A percentile compares a stretch with the other conserved stretches of the same genome.
Evolutionary conservation across 1,140 invertebrate species (phyloP).

Genomic region (Drusus annulatus): DNA sequence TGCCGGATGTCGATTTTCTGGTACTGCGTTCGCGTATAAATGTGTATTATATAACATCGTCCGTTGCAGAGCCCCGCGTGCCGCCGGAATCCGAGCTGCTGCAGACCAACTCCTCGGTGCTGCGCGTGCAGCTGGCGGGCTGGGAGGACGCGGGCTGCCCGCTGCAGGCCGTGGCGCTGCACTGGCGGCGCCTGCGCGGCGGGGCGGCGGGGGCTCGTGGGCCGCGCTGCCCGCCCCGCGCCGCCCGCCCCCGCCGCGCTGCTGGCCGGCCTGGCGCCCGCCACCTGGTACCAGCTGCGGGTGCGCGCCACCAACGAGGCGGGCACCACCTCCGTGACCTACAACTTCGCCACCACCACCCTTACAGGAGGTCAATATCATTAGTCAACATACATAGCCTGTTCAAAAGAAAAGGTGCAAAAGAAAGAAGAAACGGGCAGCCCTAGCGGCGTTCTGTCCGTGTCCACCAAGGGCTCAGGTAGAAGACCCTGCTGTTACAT

Average conservation of each 20-base stretch:
- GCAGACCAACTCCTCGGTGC: slow-evolving; percentile 73
- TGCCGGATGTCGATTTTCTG: too few relatives aligned
- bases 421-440: too few relatives aligned
- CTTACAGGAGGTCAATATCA: slow-evolving; percentile 74
- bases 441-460: slow-evolving; percentile 76
- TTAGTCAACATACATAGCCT: not conserved
- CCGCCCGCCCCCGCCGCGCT: not conserved
- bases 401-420: too few relatives aligned
- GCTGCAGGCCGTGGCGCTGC: slow-evolving; percentile 7
- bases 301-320: slow-evolving; percentile 85
- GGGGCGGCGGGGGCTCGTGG: not conserved
- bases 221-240: not conserved
- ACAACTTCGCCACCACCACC: slow-evolving; percentile 83
- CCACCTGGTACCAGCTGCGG: slow-evolving; percentile 81
- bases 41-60: too few relatives aligned
- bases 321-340: slow-evolving; percentile 75
- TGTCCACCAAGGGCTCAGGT: slow-evolving; percentile 74
- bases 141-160: slow-evolving; percentile 83
- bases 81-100: slow-evolving; percentile 75
- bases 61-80: slow-evolving; percentile 58
- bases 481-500: not conserved
- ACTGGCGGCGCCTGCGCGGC: slow-evolving; percentile 19
- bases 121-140: slow-evolving; percentile 69
- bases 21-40: too few relatives aligned
- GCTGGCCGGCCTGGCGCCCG: slow-evolving; percentile 74